Evolutionary conservation across 2,797 vertebrate species (phyloP).

Genomic region (Hydrophis major): DNA sequence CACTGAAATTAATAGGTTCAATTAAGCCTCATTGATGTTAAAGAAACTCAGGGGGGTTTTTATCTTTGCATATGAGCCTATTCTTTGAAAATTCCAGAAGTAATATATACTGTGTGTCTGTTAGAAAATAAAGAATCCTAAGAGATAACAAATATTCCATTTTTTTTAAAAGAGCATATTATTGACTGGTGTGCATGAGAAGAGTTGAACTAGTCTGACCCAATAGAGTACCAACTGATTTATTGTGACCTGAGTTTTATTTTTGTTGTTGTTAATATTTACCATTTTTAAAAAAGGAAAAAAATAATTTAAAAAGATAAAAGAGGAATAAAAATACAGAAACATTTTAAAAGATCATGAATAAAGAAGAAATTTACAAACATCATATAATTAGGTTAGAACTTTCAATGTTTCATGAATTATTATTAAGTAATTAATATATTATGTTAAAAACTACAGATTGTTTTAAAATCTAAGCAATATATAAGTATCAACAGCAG

Average conservation of each 20-base stretch:
- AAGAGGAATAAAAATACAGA: too few relatives aligned
- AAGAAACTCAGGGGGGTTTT: background rate
- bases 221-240: background rate
- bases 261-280: too few relatives aligned
- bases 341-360: too few relatives aligned
- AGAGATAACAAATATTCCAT: constrained; percentile 14
- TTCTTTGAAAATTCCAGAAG: constrained; percentile 17
- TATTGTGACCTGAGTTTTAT: background rate
- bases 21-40: background rate
- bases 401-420: background rate
- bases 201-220: background rate
- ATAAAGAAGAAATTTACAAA: too few relatives aligned
- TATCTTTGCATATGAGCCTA: background rate
- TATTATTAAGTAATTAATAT: background rate
- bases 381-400: background rate
- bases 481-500: background rate
- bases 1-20: background rate
- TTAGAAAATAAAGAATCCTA: constrained; percentile 15
- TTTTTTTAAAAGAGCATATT: background rate
- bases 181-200: background rate
- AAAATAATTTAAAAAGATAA: too few relatives aligned
- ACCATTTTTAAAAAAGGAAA: too few relatives aligned
- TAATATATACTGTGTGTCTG: constrained; percentile 7
- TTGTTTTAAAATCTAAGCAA: background rate
- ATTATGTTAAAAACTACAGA: background rate